phyloP scores from a whole-genome alignment of 2,888 invertebrate species.

The Sinopyrophorus schimmeli region DNA sequence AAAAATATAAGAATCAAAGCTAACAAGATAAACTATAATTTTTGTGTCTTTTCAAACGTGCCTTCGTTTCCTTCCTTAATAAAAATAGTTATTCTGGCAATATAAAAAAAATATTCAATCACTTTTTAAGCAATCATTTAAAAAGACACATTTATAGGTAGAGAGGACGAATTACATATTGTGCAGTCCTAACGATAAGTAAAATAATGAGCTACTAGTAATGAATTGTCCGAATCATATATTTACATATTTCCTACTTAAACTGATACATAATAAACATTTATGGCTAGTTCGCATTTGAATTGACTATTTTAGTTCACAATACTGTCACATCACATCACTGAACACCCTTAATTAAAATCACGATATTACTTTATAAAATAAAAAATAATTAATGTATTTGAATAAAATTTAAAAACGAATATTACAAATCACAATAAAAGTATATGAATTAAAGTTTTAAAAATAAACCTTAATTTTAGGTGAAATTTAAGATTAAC shows the following conservation, averaged over 20 bases:
- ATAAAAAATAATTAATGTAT: too few relatives aligned
- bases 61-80: conserved; percentile 14
- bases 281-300: conserved; percentile 28
- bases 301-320: conserved; percentile 32
- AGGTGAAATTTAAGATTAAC: background rate
- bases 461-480: conserved; percentile 3
- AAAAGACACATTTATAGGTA: conserved; percentile 12
- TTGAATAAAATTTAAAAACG: too few relatives aligned
- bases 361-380: conserved; percentile 13
- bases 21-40: conserved; percentile 5
- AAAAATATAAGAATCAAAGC: conserved; percentile 26
- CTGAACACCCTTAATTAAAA: conserved; percentile 24
- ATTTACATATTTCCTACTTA: conserved; percentile 33
- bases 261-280: conserved; percentile 27
- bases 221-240: conserved; percentile 27
- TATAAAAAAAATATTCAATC: conserved; percentile 23
- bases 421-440: conserved; percentile 7
- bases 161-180: conserved; percentile 16
- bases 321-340: conserved; percentile 31
- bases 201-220: conserved; percentile 23
- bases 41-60: conserved; percentile 7
- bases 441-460: conserved; percentile 4
- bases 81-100: conserved; percentile 30
- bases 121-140: conserved; percentile 12
- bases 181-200: conserved; percentile 24